phyloP scores from a whole-genome alignment of 1,140 invertebrate genomes.

The Macrobrachium nipponense region DNA sequence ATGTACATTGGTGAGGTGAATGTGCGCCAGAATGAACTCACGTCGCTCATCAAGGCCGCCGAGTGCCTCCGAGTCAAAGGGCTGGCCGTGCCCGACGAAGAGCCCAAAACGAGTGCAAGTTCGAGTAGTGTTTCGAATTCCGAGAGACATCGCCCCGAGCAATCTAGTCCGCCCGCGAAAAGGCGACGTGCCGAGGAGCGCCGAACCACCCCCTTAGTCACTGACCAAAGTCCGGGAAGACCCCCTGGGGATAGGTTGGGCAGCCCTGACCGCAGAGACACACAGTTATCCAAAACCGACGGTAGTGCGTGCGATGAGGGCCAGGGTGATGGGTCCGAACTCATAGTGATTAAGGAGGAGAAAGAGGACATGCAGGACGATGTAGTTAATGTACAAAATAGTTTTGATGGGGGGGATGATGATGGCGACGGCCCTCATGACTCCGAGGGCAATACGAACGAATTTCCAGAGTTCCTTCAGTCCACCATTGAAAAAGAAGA shows the following conservation, averaged over 20 bases:
- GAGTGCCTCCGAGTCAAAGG: constrained; percentile 55
- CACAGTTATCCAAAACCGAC: too few species aligned
- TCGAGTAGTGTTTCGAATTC: constrained; percentile 25
- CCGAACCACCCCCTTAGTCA: constrained; percentile 1
- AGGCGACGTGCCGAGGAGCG: constrained; percentile 44
- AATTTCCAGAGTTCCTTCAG: constrained; percentile 57
- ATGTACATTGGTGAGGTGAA: constrained; percentile 60
- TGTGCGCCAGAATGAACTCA: constrained; percentile 55
- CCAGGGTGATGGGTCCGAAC: constrained; percentile 3
- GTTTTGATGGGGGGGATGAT: constrained; percentile 41
- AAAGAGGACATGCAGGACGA: constrained; percentile 27
- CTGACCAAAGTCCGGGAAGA: constrained; percentile 51
- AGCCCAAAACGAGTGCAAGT: constrained; percentile 44
- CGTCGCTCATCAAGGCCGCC: constrained; percentile 51
- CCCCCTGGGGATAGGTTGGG: constrained; percentile 32
- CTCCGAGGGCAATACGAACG: constrained; percentile 51
- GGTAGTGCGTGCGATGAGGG: not conserved
- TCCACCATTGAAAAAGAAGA: constrained; percentile 55
- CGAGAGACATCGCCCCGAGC: constrained; percentile 43
- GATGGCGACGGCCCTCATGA: constrained; percentile 40
- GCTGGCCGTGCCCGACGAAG: constrained; percentile 51
- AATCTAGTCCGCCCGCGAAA: constrained; percentile 47
- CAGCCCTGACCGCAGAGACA: constrained; percentile 27
- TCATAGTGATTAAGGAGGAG: constrained; percentile 9
- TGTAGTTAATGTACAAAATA: constrained; percentile 48